phyloP scores from a whole-genome alignment of 2,113 vertebrate species.

The Hiodon alosoides region DNA sequence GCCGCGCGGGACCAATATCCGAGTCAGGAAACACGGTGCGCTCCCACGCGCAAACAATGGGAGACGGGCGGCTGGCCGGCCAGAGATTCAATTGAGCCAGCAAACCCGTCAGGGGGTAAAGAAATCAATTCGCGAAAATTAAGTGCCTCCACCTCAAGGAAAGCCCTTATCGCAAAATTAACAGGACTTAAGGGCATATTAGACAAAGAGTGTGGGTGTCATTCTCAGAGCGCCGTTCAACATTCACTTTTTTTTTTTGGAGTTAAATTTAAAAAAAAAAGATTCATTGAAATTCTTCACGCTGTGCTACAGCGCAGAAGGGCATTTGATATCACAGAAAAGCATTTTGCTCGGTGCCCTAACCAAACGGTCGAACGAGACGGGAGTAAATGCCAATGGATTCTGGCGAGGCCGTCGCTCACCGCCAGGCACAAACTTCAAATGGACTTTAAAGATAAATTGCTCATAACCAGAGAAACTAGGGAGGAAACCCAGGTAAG shows the following conservation, averaged over 20 bases:
- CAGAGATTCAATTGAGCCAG: conserved; percentile 1
- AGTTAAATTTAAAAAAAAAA: neutral
- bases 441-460: neutral
- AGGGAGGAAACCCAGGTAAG: neutral
- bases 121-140: neutral
- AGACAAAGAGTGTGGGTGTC: neutral
- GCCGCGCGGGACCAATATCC: neutral
- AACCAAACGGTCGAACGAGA: neutral
- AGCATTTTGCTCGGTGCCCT: conserved; percentile 1
- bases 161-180: neutral
- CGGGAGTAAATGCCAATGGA: conserved; percentile 15
- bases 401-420: neutral
- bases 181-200: neutral
- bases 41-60: neutral
- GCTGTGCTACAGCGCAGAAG: neutral
- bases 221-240: too few species aligned
- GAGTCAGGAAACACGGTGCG: neutral
- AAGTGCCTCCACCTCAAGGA: neutral
- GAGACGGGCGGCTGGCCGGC: neutral
- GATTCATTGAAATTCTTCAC: conserved; percentile 8
- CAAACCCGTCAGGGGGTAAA: neutral
- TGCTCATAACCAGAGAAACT: neutral
- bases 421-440: neutral
- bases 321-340: conserved; percentile 1
- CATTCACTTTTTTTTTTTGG: too few species aligned